Evolutionary conservation across 2,888 invertebrate species (phyloP).

Genomic region (Ecdyonurus torrentis): DNA sequence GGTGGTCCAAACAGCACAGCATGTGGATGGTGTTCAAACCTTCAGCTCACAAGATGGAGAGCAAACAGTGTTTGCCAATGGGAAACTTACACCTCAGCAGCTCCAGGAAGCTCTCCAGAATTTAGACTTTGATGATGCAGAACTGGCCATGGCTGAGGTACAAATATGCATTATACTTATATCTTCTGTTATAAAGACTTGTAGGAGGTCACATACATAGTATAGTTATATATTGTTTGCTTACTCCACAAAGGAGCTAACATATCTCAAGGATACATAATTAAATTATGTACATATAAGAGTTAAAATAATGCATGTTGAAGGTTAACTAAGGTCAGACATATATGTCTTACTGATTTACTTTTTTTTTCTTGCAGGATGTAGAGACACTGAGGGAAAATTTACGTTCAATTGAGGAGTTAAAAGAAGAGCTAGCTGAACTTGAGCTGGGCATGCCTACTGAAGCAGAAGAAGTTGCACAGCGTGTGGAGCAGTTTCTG

Average conservation of each 20-base stretch:
- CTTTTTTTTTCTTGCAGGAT: conserved; percentile 23
- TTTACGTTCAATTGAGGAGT: conserved; percentile 40
- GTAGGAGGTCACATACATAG: too few species aligned
- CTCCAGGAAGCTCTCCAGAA: conserved; percentile 27
- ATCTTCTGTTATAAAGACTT: too few species aligned
- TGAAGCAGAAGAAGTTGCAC: conserved; percentile 45
- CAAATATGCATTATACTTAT: too few species aligned
- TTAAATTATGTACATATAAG: too few species aligned
- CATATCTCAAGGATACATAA: too few species aligned
- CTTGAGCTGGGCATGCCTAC: conserved; percentile 45
- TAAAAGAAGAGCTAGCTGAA: conserved; percentile 44
- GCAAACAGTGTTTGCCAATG: conserved; percentile 9
- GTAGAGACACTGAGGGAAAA: conserved; percentile 25
- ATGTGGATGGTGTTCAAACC: conserved; percentile 9
- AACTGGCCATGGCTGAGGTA: conserved; percentile 14
- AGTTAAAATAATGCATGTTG: too few species aligned
- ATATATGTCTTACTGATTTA: too few species aligned
- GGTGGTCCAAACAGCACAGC: conserved; percentile 19
- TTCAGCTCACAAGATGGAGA: not conserved
- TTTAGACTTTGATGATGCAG: conserved; percentile 24
- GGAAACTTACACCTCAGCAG: conserved; percentile 13
- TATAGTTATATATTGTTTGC: too few species aligned
- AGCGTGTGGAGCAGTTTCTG: conserved; percentile 33
- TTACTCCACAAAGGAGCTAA: too few species aligned
- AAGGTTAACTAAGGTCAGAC: too few species aligned